Evolutionary conservation across 2,888 invertebrate genomes (phyloP), one percentile per base, ranked within the genome.

Genomic region (Cerceris rybyensis): DNA sequence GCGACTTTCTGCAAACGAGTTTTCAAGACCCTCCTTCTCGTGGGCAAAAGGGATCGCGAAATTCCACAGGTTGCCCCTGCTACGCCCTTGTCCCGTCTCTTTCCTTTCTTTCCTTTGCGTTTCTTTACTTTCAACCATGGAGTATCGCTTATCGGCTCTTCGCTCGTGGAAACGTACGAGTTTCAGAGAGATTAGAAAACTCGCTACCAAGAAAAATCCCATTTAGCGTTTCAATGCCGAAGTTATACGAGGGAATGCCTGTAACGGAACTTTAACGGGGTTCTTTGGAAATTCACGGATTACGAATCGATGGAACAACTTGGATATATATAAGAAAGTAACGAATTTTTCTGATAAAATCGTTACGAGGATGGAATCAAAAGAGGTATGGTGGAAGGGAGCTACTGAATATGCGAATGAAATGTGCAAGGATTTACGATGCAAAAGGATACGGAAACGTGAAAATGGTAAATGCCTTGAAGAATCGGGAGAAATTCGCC

Each of bases 51-150:
- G 81, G 82, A 85, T 75, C 75, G 66, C 69, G 76, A 60, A 87
- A 87, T 87, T 87, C 87, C 83, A 87, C 88, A 87, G 88, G 87
- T 87, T 84, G 82, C 78, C 79, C 75, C 71, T 68, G 54, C 67
- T 28, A 67, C 42, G 70, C 49, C 66, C 50, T 43, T 70, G 65
- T 50, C 49, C 71, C 54, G 63, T 73, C 68, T 58, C 60, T 74
- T 54, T 39, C 61, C 28, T 14, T 6, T 50, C 4, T 17, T 11
- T 9, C 28, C 39, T 41, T 9, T 8, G 1, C 9, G 28, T 60
- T 63, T 57, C 67, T 58, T 52, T 57, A 55, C 42, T 59, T 63
- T 77, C 74, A 28, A 57, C 46, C 28, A 49, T 39, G 14, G 28
- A 6, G 39, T 41, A 46, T 58, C 50, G 65, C 42, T 55, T 76